Evolutionary conservation across 2,797 vertebrate genomes (phyloP).

Genomic region (Danionella dracula): DNA sequence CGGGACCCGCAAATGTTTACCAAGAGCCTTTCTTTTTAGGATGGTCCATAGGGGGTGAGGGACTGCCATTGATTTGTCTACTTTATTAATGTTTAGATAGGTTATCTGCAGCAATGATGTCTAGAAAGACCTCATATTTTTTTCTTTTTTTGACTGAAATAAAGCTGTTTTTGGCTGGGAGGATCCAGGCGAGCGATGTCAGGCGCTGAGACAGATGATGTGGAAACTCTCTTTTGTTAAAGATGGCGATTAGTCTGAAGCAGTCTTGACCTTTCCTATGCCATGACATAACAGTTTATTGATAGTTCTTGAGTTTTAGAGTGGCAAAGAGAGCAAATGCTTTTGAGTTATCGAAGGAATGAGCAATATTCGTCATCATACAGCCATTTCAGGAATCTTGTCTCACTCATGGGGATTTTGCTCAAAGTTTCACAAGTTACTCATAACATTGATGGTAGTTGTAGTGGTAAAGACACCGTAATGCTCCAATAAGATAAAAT

Average conservation of each 20-base stretch:
- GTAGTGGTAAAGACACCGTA: too few species aligned
- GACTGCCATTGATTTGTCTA: neutral
- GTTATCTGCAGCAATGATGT: conserved; percentile 2
- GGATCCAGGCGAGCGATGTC: neutral
- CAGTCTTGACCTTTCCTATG: conserved; percentile 4
- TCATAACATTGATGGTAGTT: too few species aligned
- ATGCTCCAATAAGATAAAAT: too few species aligned
- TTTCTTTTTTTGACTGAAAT: neutral
- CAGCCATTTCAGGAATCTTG: neutral
- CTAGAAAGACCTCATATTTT: neutral
- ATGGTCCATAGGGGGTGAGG: neutral
- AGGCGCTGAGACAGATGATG: neutral
- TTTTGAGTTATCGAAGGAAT: neutral
- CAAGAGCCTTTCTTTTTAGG: neutral
- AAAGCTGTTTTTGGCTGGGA: neutral
- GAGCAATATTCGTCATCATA: conserved; percentile 3
- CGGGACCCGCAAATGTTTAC: conserved; percentile 27
- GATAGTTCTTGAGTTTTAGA: neutral
- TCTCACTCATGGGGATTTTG: conserved; percentile 19
- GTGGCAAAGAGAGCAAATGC: neutral
- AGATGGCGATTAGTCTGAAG: neutral
- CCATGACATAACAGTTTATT: neutral
- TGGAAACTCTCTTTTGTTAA: neutral
- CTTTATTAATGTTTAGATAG: neutral
- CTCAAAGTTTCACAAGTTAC: too few species aligned